Conservation (phyloP, 2,113 vertebrate genomes). For the Python bivittatus region DNA sequence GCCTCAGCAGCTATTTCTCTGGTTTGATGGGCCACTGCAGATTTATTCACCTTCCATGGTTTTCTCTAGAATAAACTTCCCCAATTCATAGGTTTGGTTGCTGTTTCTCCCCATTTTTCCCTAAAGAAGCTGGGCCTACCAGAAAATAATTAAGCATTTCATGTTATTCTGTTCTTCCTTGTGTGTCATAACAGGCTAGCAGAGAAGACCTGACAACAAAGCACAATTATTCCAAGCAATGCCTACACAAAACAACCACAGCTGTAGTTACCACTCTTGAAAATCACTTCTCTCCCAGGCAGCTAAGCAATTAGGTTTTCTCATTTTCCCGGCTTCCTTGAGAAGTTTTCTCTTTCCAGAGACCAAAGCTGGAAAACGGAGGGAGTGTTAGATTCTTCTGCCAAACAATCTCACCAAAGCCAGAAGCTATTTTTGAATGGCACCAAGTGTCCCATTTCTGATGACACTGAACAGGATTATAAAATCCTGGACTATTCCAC, state of each 20-base stretch:
- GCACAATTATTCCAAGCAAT: slow-evolving; percentile 19
- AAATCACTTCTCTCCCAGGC: slow-evolving; percentile 5
- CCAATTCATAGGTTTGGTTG: not conserved
- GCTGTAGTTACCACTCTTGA: not conserved
- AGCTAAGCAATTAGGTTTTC: slow-evolving; percentile 8
- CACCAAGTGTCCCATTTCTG: slow-evolving; percentile 1
- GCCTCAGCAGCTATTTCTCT: not conserved
- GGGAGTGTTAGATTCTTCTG: not conserved
- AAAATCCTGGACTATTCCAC: not conserved
- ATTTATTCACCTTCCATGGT: not conserved
- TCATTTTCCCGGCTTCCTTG: not conserved
- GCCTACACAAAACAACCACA: not conserved
- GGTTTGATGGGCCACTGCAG: not conserved
- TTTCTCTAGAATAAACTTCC: not conserved
- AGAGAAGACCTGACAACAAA: slow-evolving; percentile 27
- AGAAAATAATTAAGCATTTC: slow-evolving; percentile 35
- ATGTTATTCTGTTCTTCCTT: slow-evolving; percentile 3
- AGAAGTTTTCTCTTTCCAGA: not conserved
- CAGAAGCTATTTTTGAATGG: slow-evolving; percentile 28
- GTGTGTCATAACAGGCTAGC: slow-evolving; percentile 7
- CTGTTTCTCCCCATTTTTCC: not conserved
- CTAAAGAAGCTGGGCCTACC: not conserved
- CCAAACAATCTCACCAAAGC: not conserved
- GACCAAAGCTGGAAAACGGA: not conserved
- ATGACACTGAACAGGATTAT: not conserved